Percentiles rank a stretch among this genome's conserved stretches.
Conservation (phyloP, 2,113 vertebrate species). For the Petromus typicus region DNA sequence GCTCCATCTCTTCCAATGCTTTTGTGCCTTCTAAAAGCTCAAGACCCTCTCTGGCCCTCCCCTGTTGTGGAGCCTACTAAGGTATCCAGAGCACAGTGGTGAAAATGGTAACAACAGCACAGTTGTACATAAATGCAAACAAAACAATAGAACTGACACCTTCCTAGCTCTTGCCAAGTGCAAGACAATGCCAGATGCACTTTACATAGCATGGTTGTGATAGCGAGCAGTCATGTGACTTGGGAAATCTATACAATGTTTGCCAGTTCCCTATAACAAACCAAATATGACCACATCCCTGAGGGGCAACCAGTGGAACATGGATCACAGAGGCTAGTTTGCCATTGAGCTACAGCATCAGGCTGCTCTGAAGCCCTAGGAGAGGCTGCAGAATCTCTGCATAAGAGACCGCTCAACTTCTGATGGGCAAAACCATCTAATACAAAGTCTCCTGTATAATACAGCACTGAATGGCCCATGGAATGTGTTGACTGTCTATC, state of each 20-base stretch:
- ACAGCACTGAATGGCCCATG: neutral
- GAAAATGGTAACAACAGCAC: neutral
- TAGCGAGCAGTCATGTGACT: neutral
- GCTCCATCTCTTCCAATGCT: neutral
- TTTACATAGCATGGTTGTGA: too few relatives aligned
- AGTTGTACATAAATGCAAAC: neutral
- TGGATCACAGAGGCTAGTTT: neutral
- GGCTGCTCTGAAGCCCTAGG: neutral
- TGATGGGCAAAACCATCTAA: neutral
- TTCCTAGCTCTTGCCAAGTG: neutral
- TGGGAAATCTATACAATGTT: neutral
- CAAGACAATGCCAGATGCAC: neutral
- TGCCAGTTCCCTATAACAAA: too few relatives aligned
- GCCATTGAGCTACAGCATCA: neutral
- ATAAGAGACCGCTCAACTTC: too few relatives aligned
- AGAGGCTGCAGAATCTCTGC: too few relatives aligned
- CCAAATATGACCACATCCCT: neutral
- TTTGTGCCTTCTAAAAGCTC: neutral
- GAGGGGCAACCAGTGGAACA: too few relatives aligned
- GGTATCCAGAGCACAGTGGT: neutral
- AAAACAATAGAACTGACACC: neutral
- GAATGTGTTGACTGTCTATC: neutral
- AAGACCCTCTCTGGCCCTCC: neutral
- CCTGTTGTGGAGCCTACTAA: neutral
- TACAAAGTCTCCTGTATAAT: neutral